These are phyloP conservation scores for human (Homo sapiens) DNA, from an alignment of 2,113 vertebrate species.

Conservation along the genomic window GRCh38 chr22:33401501-33402000, in stretches of 20 bases:
- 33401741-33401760: neutral
- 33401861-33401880: neutral
- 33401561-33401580: neutral
- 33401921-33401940: neutral
- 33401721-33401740: neutral
- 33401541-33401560: neutral
- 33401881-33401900: neutral
- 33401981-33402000: neutral
- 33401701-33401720: neutral
- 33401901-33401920: neutral
- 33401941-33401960: neutral
- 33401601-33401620: fast-evolving
- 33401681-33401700: neutral
- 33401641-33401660: neutral
- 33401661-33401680: neutral
- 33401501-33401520: neutral
- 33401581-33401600: fast-evolving
- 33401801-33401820: neutral
- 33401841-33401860: fast-evolving
- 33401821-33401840: neutral
- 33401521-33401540: neutral
- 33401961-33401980: neutral
- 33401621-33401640: neutral
- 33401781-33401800: neutral
- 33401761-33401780: neutral